phyloP scores from a whole-genome alignment of 2,113 vertebrate species.

The Empidonax alnorum region DNA sequence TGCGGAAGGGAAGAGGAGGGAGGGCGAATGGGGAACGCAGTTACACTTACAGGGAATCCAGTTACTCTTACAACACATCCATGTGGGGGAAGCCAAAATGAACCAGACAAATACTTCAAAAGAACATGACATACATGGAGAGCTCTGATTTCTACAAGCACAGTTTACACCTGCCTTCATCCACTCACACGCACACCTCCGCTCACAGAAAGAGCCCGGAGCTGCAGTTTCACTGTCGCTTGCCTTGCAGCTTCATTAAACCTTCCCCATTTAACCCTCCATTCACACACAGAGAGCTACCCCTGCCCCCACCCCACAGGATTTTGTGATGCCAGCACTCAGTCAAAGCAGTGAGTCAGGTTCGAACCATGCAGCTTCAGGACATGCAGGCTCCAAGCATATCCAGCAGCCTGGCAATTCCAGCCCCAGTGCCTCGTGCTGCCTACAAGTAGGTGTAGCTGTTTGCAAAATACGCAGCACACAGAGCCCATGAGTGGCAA shows the following conservation, averaged over 20 bases:
- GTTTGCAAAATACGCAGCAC: constrained; percentile 11
- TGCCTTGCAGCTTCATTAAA: not conserved
- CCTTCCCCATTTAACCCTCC: not conserved
- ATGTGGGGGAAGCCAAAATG: not conserved
- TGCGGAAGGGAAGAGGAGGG: constrained; percentile 3
- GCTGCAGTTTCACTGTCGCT: not conserved
- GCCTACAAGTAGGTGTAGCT: constrained; percentile 48
- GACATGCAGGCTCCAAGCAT: not conserved
- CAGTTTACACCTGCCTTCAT: not conserved
- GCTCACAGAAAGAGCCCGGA: fast-evolving
- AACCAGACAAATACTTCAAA: not conserved
- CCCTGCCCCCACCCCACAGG: not conserved
- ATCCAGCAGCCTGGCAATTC: not conserved
- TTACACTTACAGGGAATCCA: not conserved
- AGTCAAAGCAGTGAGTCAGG: constrained; percentile 18
- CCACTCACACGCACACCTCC: fast-evolving
- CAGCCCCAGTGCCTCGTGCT: not conserved
- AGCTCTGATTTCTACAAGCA: not conserved
- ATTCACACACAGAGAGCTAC: not conserved
- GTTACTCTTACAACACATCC: not conserved
- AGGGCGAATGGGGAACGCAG: not conserved
- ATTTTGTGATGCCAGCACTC: not conserved
- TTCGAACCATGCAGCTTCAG: not conserved
- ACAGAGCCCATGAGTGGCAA: constrained; percentile 14
- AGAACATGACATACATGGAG: not conserved